phyloP scores from a whole-genome alignment of 1,140 invertebrate genomes.

The Chionoecetes opilio region DNA sequence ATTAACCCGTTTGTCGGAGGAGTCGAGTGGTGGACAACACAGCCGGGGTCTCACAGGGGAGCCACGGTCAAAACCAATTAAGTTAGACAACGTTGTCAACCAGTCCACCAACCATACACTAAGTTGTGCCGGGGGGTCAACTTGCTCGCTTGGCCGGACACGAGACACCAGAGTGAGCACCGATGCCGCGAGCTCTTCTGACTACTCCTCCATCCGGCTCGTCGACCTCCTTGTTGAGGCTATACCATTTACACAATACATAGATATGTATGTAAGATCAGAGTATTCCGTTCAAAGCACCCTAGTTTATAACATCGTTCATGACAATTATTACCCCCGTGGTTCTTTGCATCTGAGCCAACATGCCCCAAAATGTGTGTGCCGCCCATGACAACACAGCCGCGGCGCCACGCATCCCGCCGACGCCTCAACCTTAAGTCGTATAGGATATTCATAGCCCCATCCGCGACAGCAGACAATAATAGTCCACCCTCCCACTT shows the following conservation, averaged over 20 bases:
- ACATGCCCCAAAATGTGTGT: background rate
- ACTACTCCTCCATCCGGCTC: background rate
- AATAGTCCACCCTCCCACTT: constrained; percentile 72
- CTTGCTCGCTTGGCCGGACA: constrained; percentile 43
- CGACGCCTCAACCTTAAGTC: constrained; percentile 62
- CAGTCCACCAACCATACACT: constrained; percentile 72
- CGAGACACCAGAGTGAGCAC: background rate
- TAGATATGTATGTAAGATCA: background rate
- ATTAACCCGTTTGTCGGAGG: constrained; percentile 50
- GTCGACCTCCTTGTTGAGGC: background rate
- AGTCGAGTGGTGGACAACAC: constrained; percentile 63
- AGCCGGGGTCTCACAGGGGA: constrained; percentile 53
- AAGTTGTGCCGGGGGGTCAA: constrained; percentile 57
- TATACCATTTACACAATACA: background rate
- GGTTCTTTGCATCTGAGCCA: background rate
- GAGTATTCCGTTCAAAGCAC: background rate
- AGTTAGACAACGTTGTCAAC: constrained; percentile 75
- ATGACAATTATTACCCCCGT: background rate
- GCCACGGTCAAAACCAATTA: constrained; percentile 74
- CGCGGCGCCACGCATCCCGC: constrained; percentile 31
- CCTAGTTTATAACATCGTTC: background rate
- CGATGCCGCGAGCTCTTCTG: background rate
- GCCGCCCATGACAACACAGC: constrained; percentile 45
- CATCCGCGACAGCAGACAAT: constrained; percentile 72
- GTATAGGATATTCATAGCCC: constrained; percentile 70